phyloP scores from a whole-genome alignment of 2,888 invertebrate species.

The Hoplodrina blanda region DNA sequence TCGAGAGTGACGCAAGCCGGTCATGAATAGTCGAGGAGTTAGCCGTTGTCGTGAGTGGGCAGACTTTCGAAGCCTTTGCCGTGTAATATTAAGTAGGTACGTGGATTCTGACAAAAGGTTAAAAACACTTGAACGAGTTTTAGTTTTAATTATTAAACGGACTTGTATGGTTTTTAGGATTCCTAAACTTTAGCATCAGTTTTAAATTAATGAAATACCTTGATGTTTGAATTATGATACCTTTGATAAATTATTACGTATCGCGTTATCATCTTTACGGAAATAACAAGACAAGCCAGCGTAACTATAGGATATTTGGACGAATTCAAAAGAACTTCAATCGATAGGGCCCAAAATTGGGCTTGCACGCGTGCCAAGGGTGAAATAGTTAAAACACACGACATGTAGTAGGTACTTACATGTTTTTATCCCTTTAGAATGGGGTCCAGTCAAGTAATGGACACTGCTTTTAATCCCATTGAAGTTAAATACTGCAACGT shows the following conservation, averaged over 20 bases:
- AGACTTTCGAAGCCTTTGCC: conserved; percentile 9
- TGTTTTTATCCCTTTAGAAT: too few relatives aligned
- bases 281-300: too few relatives aligned
- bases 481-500: too few relatives aligned
- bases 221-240: too few relatives aligned
- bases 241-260: too few relatives aligned
- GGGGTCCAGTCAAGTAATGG: too few relatives aligned
- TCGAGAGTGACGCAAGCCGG: conserved; percentile 41
- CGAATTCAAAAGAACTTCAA: background rate
- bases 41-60: conserved; percentile 14
- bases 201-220: background rate
- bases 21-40: conserved; percentile 51
- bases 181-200: accelerated
- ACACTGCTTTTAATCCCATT: background rate
- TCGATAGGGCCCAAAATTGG: background rate
- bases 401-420: too few relatives aligned
- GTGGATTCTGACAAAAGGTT: background rate
- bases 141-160: background rate
- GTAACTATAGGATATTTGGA: too few relatives aligned
- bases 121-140: conserved; percentile 12
- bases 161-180: background rate
- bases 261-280: too few relatives aligned
- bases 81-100: conserved; percentile 4
- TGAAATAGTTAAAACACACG: background rate
- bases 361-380: background rate